Percentiles rank a stretch among this genome's conserved stretches.
Conservation (phyloP, 1,140 invertebrate species). For the Tetraneura akinire region DNA sequence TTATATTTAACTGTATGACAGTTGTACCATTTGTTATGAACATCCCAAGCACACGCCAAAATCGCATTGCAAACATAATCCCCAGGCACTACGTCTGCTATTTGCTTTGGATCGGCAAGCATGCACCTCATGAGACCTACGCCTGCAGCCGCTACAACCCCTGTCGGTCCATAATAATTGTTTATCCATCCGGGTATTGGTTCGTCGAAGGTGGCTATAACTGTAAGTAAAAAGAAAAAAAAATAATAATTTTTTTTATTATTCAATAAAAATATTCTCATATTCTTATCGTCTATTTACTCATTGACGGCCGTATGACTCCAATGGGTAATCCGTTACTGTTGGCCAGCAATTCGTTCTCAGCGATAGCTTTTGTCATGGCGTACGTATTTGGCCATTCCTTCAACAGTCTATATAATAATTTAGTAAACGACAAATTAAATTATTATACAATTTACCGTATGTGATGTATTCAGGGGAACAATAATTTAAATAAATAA, state of each 20-base stretch:
- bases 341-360: slow-evolving; percentile 63
- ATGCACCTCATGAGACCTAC: slow-evolving; percentile 69
- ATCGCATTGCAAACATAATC: slow-evolving; percentile 77
- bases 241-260: no score
- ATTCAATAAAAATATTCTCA: no score
- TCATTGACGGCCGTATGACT: slow-evolving; percentile 63
- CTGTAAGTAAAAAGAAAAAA: slow-evolving; percentile 63
- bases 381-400: slow-evolving; percentile 71
- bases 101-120: slow-evolving; percentile 62
- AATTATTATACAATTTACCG: no score
- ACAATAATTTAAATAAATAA: no score
- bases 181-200: slow-evolving; percentile 78
- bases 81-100: slow-evolving; percentile 76
- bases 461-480: no score
- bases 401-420: slow-evolving; percentile 63
- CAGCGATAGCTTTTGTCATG: slow-evolving; percentile 69
- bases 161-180: slow-evolving; percentile 79
- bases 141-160: slow-evolving; percentile 63
- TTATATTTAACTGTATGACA: not conserved
- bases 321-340: slow-evolving; percentile 65
- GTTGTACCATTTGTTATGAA: slow-evolving; percentile 54
- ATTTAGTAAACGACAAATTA: no score
- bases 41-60: slow-evolving; percentile 73
- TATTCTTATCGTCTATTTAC: slow-evolving; percentile 55
- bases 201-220: slow-evolving; percentile 79